Evolutionary conservation across 2,888 invertebrate genomes (phyloP).

Genomic region (Andrena praecox): DNA sequence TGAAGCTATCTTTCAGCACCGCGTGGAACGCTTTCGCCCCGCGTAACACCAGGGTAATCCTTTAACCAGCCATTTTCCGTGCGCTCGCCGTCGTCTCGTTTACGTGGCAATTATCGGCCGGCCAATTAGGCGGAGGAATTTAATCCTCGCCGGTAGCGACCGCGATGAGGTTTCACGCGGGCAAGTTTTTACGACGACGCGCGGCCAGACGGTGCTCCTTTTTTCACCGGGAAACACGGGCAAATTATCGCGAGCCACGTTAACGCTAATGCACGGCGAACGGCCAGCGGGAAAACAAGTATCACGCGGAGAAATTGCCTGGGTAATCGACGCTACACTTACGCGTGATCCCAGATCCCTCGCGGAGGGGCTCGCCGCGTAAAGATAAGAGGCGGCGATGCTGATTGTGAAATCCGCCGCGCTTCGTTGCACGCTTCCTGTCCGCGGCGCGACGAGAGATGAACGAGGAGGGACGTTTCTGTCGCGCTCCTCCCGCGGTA

Average conservation of each 20-base stretch:
- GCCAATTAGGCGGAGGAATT: constrained; percentile 63
- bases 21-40: neutral
- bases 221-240: constrained; percentile 12
- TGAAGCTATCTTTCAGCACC: neutral
- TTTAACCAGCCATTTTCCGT: constrained; percentile 54
- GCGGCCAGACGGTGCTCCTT: neutral
- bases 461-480: neutral
- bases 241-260: constrained; percentile 55
- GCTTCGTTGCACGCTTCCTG: constrained; percentile 48
- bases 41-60: constrained; percentile 56
- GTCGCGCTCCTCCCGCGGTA: neutral
- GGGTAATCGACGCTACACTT: constrained; percentile 53
- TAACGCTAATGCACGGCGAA: constrained; percentile 45
- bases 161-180: constrained; percentile 37
- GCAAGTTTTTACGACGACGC: constrained; percentile 36
- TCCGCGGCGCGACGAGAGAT: neutral
- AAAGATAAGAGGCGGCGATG: constrained; percentile 34
- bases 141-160: constrained; percentile 49
- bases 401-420: constrained; percentile 52
- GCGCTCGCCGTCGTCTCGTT: constrained; percentile 29
- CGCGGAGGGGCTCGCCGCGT: constrained; percentile 30
- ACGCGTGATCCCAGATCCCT: constrained; percentile 57
- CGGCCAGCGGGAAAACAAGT: constrained; percentile 47
- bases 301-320: constrained; percentile 58
- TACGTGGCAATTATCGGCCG: constrained; percentile 62